Evolutionary conservation across 2,888 invertebrate species (phyloP).

Genomic region (Drosophila cognata): DNA sequence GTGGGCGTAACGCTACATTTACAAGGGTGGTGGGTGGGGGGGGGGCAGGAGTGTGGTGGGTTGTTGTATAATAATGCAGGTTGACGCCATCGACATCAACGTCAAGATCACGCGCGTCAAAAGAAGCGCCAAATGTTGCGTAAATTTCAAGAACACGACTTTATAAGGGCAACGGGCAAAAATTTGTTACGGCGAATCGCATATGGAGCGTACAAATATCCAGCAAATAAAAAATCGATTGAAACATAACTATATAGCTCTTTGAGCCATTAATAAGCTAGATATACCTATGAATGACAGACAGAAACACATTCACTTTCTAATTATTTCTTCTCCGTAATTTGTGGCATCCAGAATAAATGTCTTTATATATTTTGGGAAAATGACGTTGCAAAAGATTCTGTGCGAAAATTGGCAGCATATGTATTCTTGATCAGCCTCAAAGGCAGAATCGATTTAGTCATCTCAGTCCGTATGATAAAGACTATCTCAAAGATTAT

Average conservation of each 20-base stretch:
- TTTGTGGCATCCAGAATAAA: background rate
- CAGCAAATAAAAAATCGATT: conserved; percentile 4
- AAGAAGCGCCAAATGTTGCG: conserved; percentile 79
- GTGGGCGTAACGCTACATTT: conserved; percentile 50
- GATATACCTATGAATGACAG: background rate
- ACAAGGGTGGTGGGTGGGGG: background rate
- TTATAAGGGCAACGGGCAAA: conserved; percentile 51
- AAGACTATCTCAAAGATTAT: background rate
- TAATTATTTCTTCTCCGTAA: background rate
- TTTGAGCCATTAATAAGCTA: background rate
- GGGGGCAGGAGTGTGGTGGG: conserved; percentile 5
- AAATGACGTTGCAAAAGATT: background rate
- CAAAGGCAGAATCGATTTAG: background rate
- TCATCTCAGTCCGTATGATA: background rate
- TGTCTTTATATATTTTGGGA: background rate
- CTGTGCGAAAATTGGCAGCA: background rate
- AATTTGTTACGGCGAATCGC: background rate
- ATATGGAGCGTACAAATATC: conserved; percentile 44
- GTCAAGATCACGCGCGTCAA: conserved; percentile 69
- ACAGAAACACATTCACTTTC: background rate
- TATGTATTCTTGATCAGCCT: background rate
- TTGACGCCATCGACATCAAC: conserved; percentile 67
- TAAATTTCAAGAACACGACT: conserved; percentile 74
- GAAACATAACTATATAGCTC: background rate
- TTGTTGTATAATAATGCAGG: conserved; percentile 46